Evolutionary conservation across 2,888 invertebrate species (phyloP).

Genomic region (Alcis repandata): DNA sequence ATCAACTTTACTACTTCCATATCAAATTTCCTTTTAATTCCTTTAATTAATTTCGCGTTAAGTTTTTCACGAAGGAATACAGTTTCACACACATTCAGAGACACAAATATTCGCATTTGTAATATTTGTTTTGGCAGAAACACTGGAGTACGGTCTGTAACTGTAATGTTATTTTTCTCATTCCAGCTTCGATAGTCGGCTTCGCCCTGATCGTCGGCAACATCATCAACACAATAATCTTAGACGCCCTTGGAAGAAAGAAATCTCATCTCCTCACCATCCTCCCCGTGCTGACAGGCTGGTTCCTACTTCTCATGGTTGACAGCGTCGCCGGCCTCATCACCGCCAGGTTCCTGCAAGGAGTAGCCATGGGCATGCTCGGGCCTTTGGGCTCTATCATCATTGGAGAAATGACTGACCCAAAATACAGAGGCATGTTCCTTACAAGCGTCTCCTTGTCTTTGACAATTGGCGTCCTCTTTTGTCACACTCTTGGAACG

Average conservation of each 20-base stretch:
- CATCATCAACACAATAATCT: slow-evolving; percentile 83
- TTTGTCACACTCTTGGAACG: slow-evolving; percentile 88
- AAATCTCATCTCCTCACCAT: slow-evolving; percentile 83
- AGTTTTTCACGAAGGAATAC: no score
- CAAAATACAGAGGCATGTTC: slow-evolving; percentile 87
- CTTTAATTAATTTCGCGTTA: no score
- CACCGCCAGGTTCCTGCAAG: slow-evolving; percentile 83
- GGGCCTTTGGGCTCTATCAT: slow-evolving; percentile 85
- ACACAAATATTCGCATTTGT: no score
- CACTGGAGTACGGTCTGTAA: no score
- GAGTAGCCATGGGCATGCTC: slow-evolving; percentile 85
- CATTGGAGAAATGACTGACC: slow-evolving; percentile 87
- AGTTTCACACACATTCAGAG: no score
- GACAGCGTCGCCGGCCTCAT: slow-evolving; percentile 77
- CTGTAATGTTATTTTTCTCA: slow-evolving; percentile 22
- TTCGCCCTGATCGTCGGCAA: slow-evolving; percentile 88
- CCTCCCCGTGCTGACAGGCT: slow-evolving; percentile 85
- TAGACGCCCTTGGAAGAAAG: slow-evolving; percentile 87
- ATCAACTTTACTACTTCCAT: no score
- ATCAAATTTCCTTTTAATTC: no score
- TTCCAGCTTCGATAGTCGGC: slow-evolving; percentile 88
- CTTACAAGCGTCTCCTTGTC: slow-evolving; percentile 87
- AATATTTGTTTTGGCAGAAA: no score
- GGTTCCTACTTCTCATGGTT: slow-evolving; percentile 85
- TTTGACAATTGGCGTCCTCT: slow-evolving; percentile 87